Conservation (phyloP, 2,797 vertebrate genomes). For the Mus spretus region DNA sequence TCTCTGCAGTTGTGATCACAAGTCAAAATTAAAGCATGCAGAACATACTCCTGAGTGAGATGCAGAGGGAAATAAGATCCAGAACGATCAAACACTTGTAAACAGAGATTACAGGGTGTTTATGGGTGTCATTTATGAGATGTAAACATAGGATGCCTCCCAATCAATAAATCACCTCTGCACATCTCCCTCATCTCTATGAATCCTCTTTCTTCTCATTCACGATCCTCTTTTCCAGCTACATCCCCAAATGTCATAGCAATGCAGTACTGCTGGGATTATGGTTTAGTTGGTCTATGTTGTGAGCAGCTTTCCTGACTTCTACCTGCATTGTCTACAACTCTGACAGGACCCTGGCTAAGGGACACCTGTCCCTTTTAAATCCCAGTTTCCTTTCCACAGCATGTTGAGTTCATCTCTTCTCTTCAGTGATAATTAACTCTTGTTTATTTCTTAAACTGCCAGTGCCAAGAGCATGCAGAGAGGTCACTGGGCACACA, state of each 20-base stretch:
- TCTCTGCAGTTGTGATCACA: neutral
- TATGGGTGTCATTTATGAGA: neutral
- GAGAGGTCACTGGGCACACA: neutral
- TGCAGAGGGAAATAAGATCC: neutral
- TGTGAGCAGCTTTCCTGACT: neutral
- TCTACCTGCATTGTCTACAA: accelerated
- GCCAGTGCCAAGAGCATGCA: neutral
- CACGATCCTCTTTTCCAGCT: neutral
- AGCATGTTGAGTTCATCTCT: neutral
- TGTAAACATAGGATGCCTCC: neutral
- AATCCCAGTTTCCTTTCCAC: neutral
- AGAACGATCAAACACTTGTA: neutral
- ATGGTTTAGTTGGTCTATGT: neutral
- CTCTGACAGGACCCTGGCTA: neutral
- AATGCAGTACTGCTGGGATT: neutral
- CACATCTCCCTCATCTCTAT: neutral
- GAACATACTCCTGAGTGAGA: neutral
- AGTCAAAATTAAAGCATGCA: neutral
- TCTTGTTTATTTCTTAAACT: conserved; percentile 16
- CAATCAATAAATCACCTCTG: neutral
- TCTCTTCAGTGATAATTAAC: neutral
- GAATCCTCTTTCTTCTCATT: neutral
- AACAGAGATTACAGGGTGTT: neutral
- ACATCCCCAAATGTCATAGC: neutral
- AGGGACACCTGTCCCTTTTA: neutral